Percentiles rank a stretch among this genome's conserved stretches.
Evolutionary conservation across 2,797 vertebrate species (phyloP).

Genomic region (Petrocephalus schoutedeni): DNA sequence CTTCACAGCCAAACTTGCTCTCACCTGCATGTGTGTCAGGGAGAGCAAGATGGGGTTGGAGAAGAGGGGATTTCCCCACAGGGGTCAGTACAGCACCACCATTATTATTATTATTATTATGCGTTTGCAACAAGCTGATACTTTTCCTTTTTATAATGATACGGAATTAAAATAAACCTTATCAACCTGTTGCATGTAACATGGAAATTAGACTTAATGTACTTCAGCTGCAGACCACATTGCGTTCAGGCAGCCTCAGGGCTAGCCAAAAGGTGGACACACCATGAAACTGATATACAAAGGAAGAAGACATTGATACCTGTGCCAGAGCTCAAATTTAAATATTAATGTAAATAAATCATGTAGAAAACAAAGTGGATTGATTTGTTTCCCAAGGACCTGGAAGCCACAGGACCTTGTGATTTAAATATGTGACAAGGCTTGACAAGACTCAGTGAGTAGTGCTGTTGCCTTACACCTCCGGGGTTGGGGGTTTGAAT

Average conservation of each 20-base stretch:
- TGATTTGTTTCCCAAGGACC: conserved; percentile 56
- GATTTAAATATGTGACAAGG: conserved; percentile 57
- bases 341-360: conserved; percentile 66
- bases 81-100: background rate
- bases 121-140: background rate
- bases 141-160: background rate
- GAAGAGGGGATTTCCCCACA: background rate
- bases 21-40: background rate
- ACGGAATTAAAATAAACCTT: background rate
- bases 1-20: background rate
- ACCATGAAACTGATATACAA: conserved; percentile 49
- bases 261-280: conserved; percentile 15
- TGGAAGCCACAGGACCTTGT: conserved; percentile 42
- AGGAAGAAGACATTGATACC: conserved; percentile 50
- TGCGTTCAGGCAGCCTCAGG: background rate
- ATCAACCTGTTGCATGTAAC: background rate
- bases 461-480: background rate
- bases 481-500: background rate
- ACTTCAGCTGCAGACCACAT: background rate
- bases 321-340: conserved; percentile 45
- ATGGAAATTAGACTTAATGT: background rate
- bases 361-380: conserved; percentile 64
- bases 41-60: background rate
- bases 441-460: background rate
- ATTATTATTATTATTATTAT: background rate